Evolutionary conservation across 2,888 invertebrate genomes (phyloP), one percentile per base, ranked within the genome.

Genomic region (Pheosia tremula): DNA sequence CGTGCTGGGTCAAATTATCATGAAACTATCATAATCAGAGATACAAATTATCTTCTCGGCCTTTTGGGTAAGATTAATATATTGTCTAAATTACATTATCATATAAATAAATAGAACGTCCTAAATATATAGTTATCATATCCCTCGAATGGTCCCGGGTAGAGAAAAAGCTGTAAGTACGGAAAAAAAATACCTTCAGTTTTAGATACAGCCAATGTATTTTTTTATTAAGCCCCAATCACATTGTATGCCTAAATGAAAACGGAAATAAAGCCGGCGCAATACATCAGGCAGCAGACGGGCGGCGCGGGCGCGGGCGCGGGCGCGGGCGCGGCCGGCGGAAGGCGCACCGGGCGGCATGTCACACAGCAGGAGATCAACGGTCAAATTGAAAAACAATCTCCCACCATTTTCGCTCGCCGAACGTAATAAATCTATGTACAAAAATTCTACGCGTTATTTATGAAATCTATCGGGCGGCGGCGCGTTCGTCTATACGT

Each of bases 331-430:
- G 36, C 53, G 53, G 47, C 77, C 69, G 72, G 63, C 73, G 81
- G 81, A 77, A 81, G 77, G 79, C 86, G 77, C 85, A 86, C 85
- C 89, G 80, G 85, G 89, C 90, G 88, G 89, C 89, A 80, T 88
- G 90, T 89, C 89, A 85, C 85, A 83, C 94, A 93, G 94, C 94
- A 80, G 94, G 94, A 84, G 85, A 79, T 83, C 93, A 75, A 82
- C 85, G 83, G 89, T 90, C 89, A 92, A 94, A 94, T 94, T 94
- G 94, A 94, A 94, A 94, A 94, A 94, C 93, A 93, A 93, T 93
- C 94, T 93, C 93, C 92, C 90, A 89, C 91, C 90, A 93, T 93
- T 94, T 93, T 93, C 91, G 91, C 91, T 88, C 88, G 88, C 87
- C 89, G 90, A 90, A 88, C 88, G 91, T 92, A 92, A 93, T 93